Percentiles rank a stretch among this genome's conserved stretches.
Conservation (phyloP, 2,113 vertebrate genomes). For the Cepphus grylle region DNA sequence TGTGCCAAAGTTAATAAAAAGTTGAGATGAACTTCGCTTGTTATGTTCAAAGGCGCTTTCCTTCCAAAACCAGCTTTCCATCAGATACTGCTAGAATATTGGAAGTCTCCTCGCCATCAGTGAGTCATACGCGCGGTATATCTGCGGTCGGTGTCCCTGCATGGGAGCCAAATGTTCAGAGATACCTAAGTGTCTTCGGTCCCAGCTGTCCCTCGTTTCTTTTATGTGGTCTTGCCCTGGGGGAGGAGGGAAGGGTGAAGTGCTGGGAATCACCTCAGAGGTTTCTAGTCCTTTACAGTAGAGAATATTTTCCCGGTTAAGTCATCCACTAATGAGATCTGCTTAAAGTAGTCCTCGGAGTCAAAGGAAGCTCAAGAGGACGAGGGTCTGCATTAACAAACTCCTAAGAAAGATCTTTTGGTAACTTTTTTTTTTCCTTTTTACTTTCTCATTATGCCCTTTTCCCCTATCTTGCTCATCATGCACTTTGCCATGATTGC, state of each 20-base stretch:
- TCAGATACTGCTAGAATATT: background rate
- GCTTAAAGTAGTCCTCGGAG: background rate
- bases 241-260: background rate
- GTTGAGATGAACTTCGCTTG: slow-evolving; percentile 32
- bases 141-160: background rate
- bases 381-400: background rate
- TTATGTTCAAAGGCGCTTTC: background rate
- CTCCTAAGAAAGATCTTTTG: background rate
- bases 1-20: slow-evolving; percentile 56
- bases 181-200: background rate
- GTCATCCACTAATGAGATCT: background rate
- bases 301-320: background rate
- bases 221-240: slow-evolving; percentile 14
- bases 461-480: background rate
- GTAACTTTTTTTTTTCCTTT: background rate
- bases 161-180: slow-evolving; percentile 48
- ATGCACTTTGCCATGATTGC: background rate
- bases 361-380: background rate
- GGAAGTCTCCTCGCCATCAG: background rate
- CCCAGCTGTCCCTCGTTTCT: slow-evolving; percentile 16
- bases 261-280: background rate
- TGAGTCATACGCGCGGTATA: background rate
- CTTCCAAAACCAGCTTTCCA: slow-evolving; percentile 19
- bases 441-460: background rate
- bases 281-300: background rate